A percentile compares a stretch with the other conserved stretches of the same genome.
These are phyloP conservation scores for Phylloscopus trochilus DNA, from an alignment of 2,113 vertebrate species.

Conservation along the genomic window DNA sequence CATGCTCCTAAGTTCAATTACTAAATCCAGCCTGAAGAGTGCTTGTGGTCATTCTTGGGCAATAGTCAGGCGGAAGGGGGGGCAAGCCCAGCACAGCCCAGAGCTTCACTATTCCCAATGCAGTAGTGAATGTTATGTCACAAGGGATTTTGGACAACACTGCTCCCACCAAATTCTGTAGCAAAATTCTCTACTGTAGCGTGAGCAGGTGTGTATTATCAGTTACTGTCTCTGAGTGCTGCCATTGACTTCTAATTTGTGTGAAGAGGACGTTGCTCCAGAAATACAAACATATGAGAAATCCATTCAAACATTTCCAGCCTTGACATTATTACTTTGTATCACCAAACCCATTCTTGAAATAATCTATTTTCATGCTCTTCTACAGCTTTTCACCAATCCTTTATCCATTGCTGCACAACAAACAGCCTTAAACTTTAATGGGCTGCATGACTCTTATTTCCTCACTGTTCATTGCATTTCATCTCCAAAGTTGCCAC, in stretches of 20 bases:
- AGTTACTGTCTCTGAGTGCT: background rate
- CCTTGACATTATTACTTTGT: background rate
- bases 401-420: background rate
- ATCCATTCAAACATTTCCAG: background rate
- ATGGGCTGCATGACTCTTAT: constrained; percentile 26
- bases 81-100: background rate
- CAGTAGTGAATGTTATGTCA: background rate
- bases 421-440: constrained; percentile 39
- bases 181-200: background rate
- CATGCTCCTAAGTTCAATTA: background rate
- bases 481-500: constrained; percentile 11
- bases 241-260: background rate
- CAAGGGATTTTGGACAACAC: background rate
- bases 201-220: background rate
- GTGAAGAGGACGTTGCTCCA: background rate
- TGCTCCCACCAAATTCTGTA: background rate
- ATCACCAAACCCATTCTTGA: constrained; percentile 7
- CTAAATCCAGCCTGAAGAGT: background rate
- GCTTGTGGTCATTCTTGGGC: background rate
- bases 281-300: constrained; percentile 13
- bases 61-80: background rate
- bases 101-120: background rate
- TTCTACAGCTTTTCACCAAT: background rate
- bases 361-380: constrained; percentile 14
- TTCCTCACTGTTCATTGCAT: background rate